Conservation (phyloP, 1,140 invertebrate genomes). For the Drosophila suzukii region DNA sequence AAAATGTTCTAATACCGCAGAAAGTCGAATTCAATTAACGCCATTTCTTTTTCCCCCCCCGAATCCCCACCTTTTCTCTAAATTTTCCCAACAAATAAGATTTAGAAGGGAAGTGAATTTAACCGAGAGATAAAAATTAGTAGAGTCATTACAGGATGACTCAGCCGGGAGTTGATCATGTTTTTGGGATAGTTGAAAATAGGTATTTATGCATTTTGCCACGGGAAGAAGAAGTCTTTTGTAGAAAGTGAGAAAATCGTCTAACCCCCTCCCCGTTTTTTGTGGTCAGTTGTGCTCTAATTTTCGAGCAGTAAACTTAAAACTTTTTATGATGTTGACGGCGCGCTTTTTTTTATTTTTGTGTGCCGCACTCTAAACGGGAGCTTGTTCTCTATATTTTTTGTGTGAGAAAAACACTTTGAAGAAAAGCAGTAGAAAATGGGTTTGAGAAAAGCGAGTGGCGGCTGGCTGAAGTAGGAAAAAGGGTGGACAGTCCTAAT, state of each 20-base stretch:
- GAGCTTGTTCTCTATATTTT: constrained; percentile 40
- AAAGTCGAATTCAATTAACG: constrained; percentile 49
- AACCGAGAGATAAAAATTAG: not conserved
- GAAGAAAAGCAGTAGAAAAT: constrained; percentile 14
- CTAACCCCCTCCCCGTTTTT: not conserved
- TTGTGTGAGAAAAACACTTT: constrained; percentile 37
- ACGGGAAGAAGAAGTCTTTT: not conserved
- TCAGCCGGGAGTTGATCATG: constrained; percentile 20
- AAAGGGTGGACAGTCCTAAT: constrained; percentile 42
- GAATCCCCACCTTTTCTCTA: not conserved
- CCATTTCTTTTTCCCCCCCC: not conserved
- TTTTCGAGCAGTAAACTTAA: constrained; percentile 27
- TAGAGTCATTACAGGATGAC: constrained; percentile 14
- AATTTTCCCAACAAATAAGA: constrained; percentile 8
- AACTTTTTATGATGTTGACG: constrained; percentile 23
- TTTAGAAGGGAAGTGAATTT: not conserved
- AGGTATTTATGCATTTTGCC: not conserved
- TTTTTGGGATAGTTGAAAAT: not conserved
- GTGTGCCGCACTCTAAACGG: constrained; percentile 23
- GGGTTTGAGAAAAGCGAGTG: not conserved
- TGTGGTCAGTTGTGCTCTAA: constrained; percentile 38
- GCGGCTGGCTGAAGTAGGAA: not conserved
- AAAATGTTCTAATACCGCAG: constrained; percentile 27
- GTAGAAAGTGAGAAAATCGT: constrained; percentile 8
- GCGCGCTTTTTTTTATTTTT: constrained; percentile 6